phyloP scores from a whole-genome alignment of 2,113 vertebrate species.

The Meleagris gallopavo region DNA sequence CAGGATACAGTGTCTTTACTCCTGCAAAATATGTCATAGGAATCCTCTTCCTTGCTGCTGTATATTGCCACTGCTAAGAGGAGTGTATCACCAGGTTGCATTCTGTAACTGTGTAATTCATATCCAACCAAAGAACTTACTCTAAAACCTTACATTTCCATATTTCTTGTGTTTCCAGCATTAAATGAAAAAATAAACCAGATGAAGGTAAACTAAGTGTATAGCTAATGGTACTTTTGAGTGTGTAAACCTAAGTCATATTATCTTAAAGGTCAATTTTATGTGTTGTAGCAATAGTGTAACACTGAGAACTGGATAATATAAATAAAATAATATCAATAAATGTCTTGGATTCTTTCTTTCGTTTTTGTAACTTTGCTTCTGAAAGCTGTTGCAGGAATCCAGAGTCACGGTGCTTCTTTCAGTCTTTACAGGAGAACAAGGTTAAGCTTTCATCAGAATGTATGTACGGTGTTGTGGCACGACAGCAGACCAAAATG shows the following conservation, averaged over 20 bases:
- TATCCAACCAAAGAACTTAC: background rate
- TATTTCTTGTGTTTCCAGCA: constrained; percentile 21
- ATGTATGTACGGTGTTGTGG: background rate
- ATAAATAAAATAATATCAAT: constrained; percentile 58
- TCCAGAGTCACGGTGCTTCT: background rate
- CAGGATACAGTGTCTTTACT: background rate
- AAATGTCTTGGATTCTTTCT: background rate
- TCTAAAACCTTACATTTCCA: background rate
- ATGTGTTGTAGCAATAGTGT: background rate
- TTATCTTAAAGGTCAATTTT: background rate
- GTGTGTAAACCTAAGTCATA: background rate
- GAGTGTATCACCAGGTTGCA: background rate
- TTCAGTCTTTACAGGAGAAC: background rate
- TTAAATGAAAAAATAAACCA: background rate
- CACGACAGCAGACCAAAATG: background rate
- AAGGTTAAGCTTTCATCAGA: fast-evolving
- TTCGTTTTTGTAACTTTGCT: background rate
- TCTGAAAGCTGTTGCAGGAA: background rate
- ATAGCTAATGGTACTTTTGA: constrained; percentile 32
- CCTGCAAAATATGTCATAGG: background rate
- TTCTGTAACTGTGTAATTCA: background rate
- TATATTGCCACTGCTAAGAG: background rate
- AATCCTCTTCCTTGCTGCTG: background rate
- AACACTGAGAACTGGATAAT: background rate
- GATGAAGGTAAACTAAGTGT: background rate